These are phyloP conservation scores for Sula dactylatra DNA, from an alignment of 2,113 vertebrate species.

Conservation along the genomic window DNA sequence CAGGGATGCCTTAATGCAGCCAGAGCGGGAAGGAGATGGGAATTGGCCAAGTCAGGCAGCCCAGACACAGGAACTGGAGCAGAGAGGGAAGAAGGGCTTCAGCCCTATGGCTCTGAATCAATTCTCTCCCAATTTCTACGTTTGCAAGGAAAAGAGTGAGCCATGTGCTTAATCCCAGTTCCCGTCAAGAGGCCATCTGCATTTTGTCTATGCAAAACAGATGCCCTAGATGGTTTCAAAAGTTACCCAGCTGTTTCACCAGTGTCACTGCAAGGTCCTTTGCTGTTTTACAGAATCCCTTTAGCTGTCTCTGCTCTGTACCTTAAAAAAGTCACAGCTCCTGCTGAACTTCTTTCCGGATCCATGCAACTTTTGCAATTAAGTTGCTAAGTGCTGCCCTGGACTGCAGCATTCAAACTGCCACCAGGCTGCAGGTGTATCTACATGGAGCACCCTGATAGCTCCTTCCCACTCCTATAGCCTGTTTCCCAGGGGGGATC, in stretches of 20 bases:
- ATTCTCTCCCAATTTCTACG: background rate
- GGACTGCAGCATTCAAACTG: background rate
- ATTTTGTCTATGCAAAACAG: background rate
- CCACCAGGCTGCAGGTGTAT: background rate
- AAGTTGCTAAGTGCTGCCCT: background rate
- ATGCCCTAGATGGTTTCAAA: background rate
- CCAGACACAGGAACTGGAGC: accelerated
- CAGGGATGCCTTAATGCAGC: background rate
- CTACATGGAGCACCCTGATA: background rate
- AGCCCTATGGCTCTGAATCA: background rate
- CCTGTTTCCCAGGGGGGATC: background rate
- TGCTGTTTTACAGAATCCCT: background rate
- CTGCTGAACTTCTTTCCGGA: background rate
- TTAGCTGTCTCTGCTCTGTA: background rate
- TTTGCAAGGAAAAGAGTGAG: background rate
- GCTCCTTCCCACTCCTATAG: background rate
- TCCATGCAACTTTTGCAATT: background rate
- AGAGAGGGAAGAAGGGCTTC: background rate
- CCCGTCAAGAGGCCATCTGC: background rate
- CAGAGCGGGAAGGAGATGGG: background rate
- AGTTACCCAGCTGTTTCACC: background rate
- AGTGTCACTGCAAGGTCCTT: background rate
- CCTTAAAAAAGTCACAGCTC: background rate
- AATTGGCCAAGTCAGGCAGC: background rate
- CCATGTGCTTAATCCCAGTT: background rate